phyloP scores from a whole-genome alignment of 2,797 vertebrate species.

The Chromobotia macracanthus region DNA sequence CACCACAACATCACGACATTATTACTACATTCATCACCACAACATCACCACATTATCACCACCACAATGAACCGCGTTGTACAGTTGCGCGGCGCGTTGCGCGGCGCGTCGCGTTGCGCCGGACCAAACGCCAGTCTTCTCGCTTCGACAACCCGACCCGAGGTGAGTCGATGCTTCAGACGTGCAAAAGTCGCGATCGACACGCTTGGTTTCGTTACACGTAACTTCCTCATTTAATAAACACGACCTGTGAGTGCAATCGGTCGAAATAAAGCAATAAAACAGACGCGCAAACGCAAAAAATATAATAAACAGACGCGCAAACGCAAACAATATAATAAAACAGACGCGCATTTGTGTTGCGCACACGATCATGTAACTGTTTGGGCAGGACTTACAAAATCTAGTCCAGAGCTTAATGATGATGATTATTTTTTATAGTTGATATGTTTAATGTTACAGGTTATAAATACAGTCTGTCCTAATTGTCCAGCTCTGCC shows the following conservation, averaged over 20 bases:
- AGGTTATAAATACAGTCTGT: too few relatives aligned
- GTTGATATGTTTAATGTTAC: too few relatives aligned
- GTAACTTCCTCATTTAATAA: background rate
- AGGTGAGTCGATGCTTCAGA: constrained; percentile 49
- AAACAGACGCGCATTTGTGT: too few relatives aligned
- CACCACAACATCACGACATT: background rate
- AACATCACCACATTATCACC: background rate
- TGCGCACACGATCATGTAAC: too few relatives aligned
- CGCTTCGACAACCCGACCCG: background rate
- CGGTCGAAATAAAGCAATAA: background rate
- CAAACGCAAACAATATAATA: too few relatives aligned
- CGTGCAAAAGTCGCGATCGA: background rate
- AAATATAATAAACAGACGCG: constrained; percentile 9
- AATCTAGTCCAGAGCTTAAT: too few relatives aligned
- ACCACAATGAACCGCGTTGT: constrained; percentile 8
- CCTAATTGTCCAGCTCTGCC: too few relatives aligned
- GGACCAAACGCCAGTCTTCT: background rate
- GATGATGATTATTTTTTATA: too few relatives aligned
- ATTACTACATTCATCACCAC: constrained; percentile 3
- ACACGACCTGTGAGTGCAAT: background rate
- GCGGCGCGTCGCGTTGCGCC: background rate
- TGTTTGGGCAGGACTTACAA: too few relatives aligned
- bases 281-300: too few relatives aligned
- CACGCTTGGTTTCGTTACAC: background rate
- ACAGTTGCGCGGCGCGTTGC: constrained; percentile 25